Base-by-base conservation (phyloP, 2,888 invertebrate species). In the Tiliacea citrago region DNA sequence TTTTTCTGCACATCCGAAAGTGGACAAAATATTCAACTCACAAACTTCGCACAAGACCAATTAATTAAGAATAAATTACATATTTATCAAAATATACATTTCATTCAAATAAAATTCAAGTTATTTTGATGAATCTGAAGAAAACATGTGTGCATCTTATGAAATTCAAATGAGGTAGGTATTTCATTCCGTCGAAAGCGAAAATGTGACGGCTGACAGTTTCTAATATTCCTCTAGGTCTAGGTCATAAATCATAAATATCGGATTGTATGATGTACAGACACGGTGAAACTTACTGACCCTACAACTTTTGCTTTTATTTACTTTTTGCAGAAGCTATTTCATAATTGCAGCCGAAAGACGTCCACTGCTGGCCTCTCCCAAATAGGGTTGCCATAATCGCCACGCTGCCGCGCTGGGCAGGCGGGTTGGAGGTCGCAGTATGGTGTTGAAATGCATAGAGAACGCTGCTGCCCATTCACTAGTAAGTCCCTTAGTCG, bases 211-310 rank as follows among this genome's bases (percentile, higher is more conserved):
- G n/a, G 39, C 29, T 75, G 63, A 68, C 51, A n/a, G 80, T 88
- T 90, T 89, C 90, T 89, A 90, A 88, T 88, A 88, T 84, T 83
- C 86, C 82, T 86, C 83, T 78, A 61, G 75, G 82, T 81, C 83
- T 79, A 61, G 71, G 82, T 81, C 75, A 79, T 82, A 83, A 81
- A 81, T 81, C 75, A 79, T 82, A 83, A 81, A 81, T 77, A 79
- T 70, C 45, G 68, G 9, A 39, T 42, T 47, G 29, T 45, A 53
- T 10, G 13, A 18, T 42, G 75, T 79, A 86, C 77, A 77, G 66
- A 2, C 61, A 4, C 8, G 13, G 42, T 9, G 53, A 72, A 73
- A 77, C 35, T 80, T 21, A 12, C 49, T 83, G 49, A 55, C 58
- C 78, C 67, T 71, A 55, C 45, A 29, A 68, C 49, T 65, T 68